Evolutionary conservation across 53 echinoderm and acorn worm genomes (phyloP), one percentile per base, ranked within the genome.

Genomic region (Patiria pectinifera): DNA sequence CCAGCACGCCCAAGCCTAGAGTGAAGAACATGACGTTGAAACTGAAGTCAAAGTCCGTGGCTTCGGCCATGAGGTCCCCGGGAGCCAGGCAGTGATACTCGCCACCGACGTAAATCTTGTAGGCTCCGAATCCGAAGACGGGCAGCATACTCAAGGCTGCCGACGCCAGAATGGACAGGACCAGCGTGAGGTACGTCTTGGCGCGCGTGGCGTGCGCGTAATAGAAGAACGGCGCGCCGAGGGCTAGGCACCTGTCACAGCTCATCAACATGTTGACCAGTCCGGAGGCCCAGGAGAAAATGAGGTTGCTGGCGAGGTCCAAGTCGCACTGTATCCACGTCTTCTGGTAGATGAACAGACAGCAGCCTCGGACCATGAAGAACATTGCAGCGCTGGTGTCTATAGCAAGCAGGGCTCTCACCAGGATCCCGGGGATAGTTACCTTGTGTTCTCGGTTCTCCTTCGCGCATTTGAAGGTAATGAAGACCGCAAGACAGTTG

Each of bases 221-320:
- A 66, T 95, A 95, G 80, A 72, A 78, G 49, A 93, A 95, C 23
- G 95, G 95, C 1, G 94, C 85, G 53, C 92, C 89, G 48, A 95
- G 82, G 10, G 95, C 93, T 3, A 94, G 22, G 66, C 89, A 92
- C 14, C 95, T 85, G 46, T 95, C 95, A 14, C 92, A 89, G 46
- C 91, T 94, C 89, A 95, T 87, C 74, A 94, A 18, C 24, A 93
- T 84, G 89, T 94, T 95, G 45, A 95, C 82, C 74, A 95, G 89
- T 21, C 95, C 95, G 1, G 93, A 91, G 70, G 89, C 82, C 95
- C 94, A 94, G 48, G 93, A 88, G 92, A 95, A 95, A 47, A 95
- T 84, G 9, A 94, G 79, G 48, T 93, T 93, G 43, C 87, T 92
- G 58, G 85, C 63, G 63, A 76, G 82, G 81, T 95, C 90, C 22